Percentiles rank a stretch among this genome's conserved stretches.
phyloP scores from a whole-genome alignment of 2,888 invertebrate genomes.

The Netelia virgata region DNA sequence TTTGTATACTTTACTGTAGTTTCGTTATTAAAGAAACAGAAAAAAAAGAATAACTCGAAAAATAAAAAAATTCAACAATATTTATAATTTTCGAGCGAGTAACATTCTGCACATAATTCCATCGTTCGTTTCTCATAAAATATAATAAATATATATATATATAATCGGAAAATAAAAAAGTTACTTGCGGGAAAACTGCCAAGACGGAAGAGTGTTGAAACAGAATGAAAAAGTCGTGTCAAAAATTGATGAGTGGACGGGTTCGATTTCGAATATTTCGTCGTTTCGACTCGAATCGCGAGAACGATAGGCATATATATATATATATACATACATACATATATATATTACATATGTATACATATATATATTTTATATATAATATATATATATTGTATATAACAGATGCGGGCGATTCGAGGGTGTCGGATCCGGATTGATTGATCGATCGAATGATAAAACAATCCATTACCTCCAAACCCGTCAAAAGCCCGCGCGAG shows the following conservation, averaged over 20 bases:
- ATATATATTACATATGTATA: neutral
- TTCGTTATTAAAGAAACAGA: too few species aligned
- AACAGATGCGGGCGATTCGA: neutral
- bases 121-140: neutral
- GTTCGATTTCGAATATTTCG: constrained; percentile 11
- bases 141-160: too few species aligned
- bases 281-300: constrained; percentile 10
- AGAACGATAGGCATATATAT: constrained; percentile 1
- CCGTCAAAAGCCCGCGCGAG: constrained; percentile 12
- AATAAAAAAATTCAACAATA: neutral
- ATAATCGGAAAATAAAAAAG: neutral
- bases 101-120: neutral
- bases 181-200: neutral
- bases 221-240: neutral
- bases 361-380: neutral
- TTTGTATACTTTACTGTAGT: neutral
- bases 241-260: neutral
- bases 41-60: too few species aligned
- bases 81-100: neutral
- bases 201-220: neutral
- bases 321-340: neutral
- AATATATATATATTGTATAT: neutral
- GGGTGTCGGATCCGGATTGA: constrained; percentile 48
- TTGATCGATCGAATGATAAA: constrained; percentile 65
- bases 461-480: constrained; percentile 56